These are phyloP conservation scores for Gymnopithys bicolor DNA, from an alignment of 2,797 vertebrate genomes.

Conservation along the genomic window DNA sequence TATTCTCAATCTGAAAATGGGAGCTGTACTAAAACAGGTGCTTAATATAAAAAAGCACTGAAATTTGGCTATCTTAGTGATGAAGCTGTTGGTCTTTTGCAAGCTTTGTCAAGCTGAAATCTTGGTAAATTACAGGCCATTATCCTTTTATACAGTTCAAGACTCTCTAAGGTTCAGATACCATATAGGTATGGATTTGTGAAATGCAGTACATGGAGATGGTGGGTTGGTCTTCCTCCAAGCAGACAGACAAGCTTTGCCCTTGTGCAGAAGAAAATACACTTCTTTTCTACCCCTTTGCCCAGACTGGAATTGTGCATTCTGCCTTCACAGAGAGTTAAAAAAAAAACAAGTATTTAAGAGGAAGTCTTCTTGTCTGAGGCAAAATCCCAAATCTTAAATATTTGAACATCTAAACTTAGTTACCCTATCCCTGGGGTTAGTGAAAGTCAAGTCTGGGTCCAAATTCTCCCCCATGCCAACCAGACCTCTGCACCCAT, in stretches of 20 bases:
- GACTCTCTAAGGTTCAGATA: neutral
- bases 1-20: neutral
- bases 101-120: neutral
- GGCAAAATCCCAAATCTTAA: neutral
- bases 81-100: neutral
- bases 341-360: neutral
- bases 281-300: neutral
- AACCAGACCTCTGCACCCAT: neutral
- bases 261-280: neutral
- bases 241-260: neutral
- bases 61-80: neutral
- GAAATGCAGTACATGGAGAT: neutral
- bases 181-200: neutral
- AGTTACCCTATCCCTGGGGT: neutral
- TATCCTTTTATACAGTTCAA: neutral
- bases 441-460: neutral
- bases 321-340: neutral
- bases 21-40: neutral
- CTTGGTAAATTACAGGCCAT: neutral
- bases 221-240: neutral
- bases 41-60: neutral
- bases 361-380: neutral
- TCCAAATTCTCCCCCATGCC: neutral
- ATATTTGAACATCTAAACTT: neutral
- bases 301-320: fast-evolving